Percentiles rank a stretch among this genome's conserved stretches.
phyloP scores from a whole-genome alignment of 2,888 invertebrate genomes.

The Ectemnius lituratus region DNA sequence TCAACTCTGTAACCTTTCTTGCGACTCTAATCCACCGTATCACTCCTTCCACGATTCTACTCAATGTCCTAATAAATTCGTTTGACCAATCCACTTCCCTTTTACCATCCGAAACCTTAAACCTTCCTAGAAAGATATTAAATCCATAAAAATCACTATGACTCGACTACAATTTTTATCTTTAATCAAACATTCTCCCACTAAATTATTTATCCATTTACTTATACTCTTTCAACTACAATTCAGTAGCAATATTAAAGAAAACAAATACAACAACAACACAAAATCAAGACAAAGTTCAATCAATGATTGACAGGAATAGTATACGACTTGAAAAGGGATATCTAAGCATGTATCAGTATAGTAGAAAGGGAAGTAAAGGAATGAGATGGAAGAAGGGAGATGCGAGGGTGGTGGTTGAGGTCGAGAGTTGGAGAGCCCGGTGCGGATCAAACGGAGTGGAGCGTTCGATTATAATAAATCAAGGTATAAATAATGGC shows the following conservation, averaged over 20 bases:
- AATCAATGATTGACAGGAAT: background rate
- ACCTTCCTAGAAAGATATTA: background rate
- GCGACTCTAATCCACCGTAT: slow-evolving; percentile 12
- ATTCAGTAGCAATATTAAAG: too few species aligned
- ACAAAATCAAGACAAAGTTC: background rate
- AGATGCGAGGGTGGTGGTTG: background rate
- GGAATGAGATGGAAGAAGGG: slow-evolving; percentile 5
- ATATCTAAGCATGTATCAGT: slow-evolving; percentile 7
- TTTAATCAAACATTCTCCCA: too few species aligned
- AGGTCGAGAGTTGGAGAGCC: background rate
- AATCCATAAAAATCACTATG: too few species aligned
- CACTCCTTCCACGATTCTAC: background rate
- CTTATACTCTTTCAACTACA: too few species aligned
- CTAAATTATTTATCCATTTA: too few species aligned
- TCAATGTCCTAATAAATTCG: background rate
- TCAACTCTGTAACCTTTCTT: slow-evolving; percentile 45
- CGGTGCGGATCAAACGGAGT: slow-evolving; percentile 71
- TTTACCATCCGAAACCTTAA: too few species aligned
- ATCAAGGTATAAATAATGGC: slow-evolving; percentile 77
- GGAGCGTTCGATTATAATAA: slow-evolving; percentile 77
- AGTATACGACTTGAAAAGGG: slow-evolving; percentile 18
- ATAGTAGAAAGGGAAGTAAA: slow-evolving; percentile 4
- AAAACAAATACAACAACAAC: too few species aligned
- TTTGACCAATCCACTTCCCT: background rate
- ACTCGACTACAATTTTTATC: too few species aligned